Conservation (phyloP, 1,140 invertebrate genomes). For the Listronotus bonariensis region DNA sequence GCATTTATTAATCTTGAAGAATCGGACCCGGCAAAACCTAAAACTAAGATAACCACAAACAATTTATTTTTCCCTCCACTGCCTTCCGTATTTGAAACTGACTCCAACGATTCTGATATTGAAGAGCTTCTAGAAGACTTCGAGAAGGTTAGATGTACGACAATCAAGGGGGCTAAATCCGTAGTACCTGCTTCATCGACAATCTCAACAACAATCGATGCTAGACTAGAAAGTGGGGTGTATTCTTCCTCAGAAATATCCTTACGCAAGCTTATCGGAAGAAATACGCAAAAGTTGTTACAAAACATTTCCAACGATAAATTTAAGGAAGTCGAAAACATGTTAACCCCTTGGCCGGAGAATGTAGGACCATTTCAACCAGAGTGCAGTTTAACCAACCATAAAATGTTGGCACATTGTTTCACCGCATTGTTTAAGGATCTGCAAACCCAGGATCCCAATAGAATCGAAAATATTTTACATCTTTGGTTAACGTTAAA, state of each 20-base stretch:
- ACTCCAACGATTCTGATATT: slow-evolving; percentile 74
- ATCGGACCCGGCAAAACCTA: slow-evolving; percentile 3
- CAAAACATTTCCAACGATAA: slow-evolving; percentile 57
- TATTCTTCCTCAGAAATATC: slow-evolving; percentile 74
- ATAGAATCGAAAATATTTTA: slow-evolving; percentile 77
- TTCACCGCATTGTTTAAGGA: slow-evolving; percentile 73
- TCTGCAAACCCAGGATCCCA: slow-evolving; percentile 56
- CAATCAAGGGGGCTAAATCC: slow-evolving; percentile 35
- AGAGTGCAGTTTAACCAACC: slow-evolving; percentile 45
- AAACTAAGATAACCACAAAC: slow-evolving; percentile 36
- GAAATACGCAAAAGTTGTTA: slow-evolving; percentile 63
- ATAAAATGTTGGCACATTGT: slow-evolving; percentile 69
- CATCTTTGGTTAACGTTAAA: slow-evolving; percentile 85
- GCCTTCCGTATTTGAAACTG: slow-evolving; percentile 70
- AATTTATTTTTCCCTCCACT: slow-evolving; percentile 53
- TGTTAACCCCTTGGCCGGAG: slow-evolving; percentile 57
- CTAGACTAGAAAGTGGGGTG: slow-evolving; percentile 75
- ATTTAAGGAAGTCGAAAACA: slow-evolving; percentile 49
- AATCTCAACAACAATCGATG: slow-evolving; percentile 75
- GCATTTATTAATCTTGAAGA: slow-evolving; percentile 11
- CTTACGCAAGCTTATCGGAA: slow-evolving; percentile 67
- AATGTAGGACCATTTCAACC: slow-evolving; percentile 52
- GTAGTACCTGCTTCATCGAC: slow-evolving; percentile 37
- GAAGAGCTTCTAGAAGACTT: slow-evolving; percentile 73
- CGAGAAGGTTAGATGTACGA: slow-evolving; percentile 52